These are phyloP conservation scores for Puffinus mauretanicus DNA, from an alignment of 2,113 vertebrate genomes.

Conservation along the genomic window DNA sequence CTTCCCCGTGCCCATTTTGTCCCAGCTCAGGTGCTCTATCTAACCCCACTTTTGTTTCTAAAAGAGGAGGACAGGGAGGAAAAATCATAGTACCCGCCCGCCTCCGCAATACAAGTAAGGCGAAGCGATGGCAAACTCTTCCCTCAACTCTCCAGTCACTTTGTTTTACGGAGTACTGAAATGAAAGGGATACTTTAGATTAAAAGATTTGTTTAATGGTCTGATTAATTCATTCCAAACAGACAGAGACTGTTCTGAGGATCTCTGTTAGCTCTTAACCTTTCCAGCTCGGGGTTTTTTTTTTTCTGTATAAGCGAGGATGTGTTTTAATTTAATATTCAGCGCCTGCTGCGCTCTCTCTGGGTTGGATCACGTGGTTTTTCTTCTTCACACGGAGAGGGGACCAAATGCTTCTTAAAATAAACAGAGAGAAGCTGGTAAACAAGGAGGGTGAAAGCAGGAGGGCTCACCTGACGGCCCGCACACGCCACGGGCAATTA, in stretches of 20 bases:
- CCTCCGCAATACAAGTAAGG: slow-evolving; percentile 18
- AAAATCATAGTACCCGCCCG: neutral
- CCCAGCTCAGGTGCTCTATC: neutral
- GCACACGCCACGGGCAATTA: neutral
- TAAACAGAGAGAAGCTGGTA: slow-evolving; percentile 29
- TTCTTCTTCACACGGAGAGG: neutral
- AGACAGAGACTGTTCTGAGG: slow-evolving; percentile 63
- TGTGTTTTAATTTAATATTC: slow-evolving; percentile 71
- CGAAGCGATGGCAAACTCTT: slow-evolving; percentile 3
- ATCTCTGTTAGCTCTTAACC: slow-evolving; percentile 72
- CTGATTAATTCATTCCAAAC: slow-evolving; percentile 79
- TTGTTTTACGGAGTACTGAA: slow-evolving; percentile 68
- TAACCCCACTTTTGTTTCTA: neutral
- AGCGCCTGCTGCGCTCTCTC: slow-evolving; percentile 44
- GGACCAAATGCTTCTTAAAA: slow-evolving; percentile 60
- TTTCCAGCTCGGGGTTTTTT: slow-evolving; percentile 49
- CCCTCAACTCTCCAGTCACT: slow-evolving; percentile 55
- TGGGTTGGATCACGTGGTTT: neutral
- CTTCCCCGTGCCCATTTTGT: neutral
- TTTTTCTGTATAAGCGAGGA: slow-evolving; percentile 8
- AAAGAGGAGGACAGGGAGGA: neutral
- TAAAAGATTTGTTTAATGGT: slow-evolving; percentile 78
- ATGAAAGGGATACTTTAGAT: slow-evolving; percentile 78
- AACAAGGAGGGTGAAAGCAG: neutral
- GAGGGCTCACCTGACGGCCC: slow-evolving; percentile 16